Conservation (phyloP, 2,888 invertebrate genomes). For the Ephialtes manifestator region DNA sequence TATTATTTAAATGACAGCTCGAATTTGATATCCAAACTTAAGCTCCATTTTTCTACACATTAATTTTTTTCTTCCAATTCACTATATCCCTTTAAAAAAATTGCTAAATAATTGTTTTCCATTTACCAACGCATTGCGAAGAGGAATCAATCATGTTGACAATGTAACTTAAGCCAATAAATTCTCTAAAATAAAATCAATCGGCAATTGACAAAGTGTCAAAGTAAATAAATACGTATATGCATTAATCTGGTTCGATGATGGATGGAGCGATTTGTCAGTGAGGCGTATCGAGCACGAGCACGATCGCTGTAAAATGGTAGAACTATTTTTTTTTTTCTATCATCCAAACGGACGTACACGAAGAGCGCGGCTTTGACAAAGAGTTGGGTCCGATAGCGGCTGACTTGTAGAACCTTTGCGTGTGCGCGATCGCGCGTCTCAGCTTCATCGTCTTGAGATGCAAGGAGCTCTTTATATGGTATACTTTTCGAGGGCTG, state of each 20-base stretch:
- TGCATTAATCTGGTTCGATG: slow-evolving; percentile 38
- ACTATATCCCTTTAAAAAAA: background rate
- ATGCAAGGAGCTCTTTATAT: slow-evolving; percentile 55
- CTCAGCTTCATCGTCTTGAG: slow-evolving; percentile 70
- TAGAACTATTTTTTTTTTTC: slow-evolving; percentile 23
- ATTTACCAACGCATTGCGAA: background rate
- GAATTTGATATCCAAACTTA: no score
- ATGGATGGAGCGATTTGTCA: slow-evolving; percentile 56
- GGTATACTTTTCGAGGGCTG: slow-evolving; percentile 70
- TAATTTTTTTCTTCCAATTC: background rate
- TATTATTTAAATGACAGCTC: no score
- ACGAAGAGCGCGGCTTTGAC: slow-evolving; percentile 58
- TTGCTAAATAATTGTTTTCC: background rate
- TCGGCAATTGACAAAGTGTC: slow-evolving; percentile 19
- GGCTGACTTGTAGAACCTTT: slow-evolving; percentile 74
- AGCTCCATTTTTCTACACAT: no score
- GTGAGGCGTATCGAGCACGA: slow-evolving; percentile 18
- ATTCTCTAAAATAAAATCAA: background rate
- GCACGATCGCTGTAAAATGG: slow-evolving; percentile 22
- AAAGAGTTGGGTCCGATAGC: slow-evolving; percentile 67
- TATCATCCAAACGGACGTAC: slow-evolving; percentile 53
- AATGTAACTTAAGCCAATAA: background rate
- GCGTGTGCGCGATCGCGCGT: slow-evolving; percentile 34
- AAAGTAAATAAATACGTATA: slow-evolving; percentile 35
- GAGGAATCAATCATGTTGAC: background rate